phyloP scores from a whole-genome alignment of 1,140 invertebrate species.

The Papilio dardanus region DNA sequence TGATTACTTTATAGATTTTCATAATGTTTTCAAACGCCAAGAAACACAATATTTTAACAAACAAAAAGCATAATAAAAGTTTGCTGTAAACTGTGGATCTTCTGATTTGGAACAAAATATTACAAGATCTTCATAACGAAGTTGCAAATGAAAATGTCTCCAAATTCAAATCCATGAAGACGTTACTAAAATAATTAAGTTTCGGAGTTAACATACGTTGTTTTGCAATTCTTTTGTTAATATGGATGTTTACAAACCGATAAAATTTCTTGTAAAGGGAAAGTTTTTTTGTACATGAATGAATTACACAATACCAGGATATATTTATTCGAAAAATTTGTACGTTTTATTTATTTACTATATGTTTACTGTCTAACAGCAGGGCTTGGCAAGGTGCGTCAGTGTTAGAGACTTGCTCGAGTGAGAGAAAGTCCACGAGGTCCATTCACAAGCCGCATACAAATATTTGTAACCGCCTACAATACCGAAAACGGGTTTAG shows the following conservation, averaged over 20 bases:
- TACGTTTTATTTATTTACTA: slow-evolving; percentile 20
- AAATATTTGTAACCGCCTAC: slow-evolving; percentile 79
- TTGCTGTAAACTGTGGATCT: too few species aligned
- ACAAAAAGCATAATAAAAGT: too few species aligned
- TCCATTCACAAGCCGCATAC: slow-evolving; percentile 79
- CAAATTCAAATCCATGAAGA: too few species aligned
- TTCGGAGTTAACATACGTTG: too few species aligned
- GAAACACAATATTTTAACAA: too few species aligned
- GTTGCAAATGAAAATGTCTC: too few species aligned
- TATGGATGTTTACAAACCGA: too few species aligned
- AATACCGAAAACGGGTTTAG: slow-evolving; percentile 77
- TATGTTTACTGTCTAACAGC: slow-evolving; percentile 25
- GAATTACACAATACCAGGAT: background rate
- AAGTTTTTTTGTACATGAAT: background rate
- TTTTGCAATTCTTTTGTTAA: too few species aligned
- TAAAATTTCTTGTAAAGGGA: background rate
- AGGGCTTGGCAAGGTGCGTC: slow-evolving; percentile 37
- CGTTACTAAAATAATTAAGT: too few species aligned
- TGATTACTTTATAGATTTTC: background rate
- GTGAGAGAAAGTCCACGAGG: slow-evolving; percentile 75
- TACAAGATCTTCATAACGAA: too few species aligned
- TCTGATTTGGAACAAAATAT: too few species aligned
- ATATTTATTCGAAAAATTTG: background rate
- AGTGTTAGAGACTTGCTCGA: slow-evolving; percentile 62
- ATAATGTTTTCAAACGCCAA: background rate